These are phyloP conservation scores for Nilaparvata lugens DNA, from an alignment of 1,140 invertebrate genomes.

Conservation along the genomic window DNA sequence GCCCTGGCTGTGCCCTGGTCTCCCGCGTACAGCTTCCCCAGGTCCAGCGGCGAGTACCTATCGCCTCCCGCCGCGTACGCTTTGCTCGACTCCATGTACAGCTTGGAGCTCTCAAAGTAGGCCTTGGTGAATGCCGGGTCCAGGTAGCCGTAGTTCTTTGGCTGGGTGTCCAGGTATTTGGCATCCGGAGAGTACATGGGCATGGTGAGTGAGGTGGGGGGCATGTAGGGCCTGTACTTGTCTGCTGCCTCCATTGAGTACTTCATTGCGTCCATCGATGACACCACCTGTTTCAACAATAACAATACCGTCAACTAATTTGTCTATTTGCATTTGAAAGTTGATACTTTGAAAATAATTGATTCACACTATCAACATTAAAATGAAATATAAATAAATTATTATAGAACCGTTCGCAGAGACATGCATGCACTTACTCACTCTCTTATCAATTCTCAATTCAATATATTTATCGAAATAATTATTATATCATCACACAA, in stretches of 20 bases:
- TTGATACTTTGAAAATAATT: too few species aligned
- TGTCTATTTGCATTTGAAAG: too few species aligned
- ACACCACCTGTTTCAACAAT: slow-evolving; percentile 45
- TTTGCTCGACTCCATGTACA: slow-evolving; percentile 55
- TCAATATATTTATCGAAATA: too few species aligned
- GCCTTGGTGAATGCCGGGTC: slow-evolving; percentile 61
- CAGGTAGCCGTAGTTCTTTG: slow-evolving; percentile 41
- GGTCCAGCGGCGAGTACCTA: slow-evolving; percentile 45
- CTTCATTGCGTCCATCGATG: slow-evolving; percentile 67
- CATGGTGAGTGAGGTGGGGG: slow-evolving; percentile 48
- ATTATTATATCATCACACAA: too few species aligned
- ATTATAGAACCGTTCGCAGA: too few species aligned
- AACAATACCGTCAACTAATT: too few species aligned
- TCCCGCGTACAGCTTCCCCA: slow-evolving; percentile 53
- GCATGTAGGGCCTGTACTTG: slow-evolving; percentile 61
- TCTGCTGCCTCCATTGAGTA: slow-evolving; percentile 65
- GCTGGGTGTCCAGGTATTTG: slow-evolving; percentile 18
- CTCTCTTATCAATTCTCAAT: too few species aligned
- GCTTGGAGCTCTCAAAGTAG: slow-evolving; percentile 62
- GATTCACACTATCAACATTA: too few species aligned
- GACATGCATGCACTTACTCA: too few species aligned
- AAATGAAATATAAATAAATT: too few species aligned
- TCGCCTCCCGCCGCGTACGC: slow-evolving; percentile 37
- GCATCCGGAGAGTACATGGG: slow-evolving; percentile 56
- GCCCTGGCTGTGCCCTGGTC: background rate